Conservation (phyloP, 2,113 vertebrate genomes). For the Terrapene triunguis region DNA sequence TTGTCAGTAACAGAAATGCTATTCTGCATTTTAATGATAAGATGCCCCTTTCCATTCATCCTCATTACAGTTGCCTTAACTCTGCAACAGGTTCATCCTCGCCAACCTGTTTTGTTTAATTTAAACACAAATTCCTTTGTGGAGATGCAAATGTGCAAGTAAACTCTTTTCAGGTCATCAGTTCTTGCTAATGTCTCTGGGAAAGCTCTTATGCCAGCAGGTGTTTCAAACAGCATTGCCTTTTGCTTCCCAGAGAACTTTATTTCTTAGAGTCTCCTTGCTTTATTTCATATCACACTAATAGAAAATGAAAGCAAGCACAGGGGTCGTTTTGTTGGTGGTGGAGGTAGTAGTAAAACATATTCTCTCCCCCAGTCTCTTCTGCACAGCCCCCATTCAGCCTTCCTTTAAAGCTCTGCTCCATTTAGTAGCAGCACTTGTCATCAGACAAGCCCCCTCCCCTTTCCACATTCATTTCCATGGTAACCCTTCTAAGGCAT, state of each 20-base stretch:
- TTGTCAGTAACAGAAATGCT: neutral
- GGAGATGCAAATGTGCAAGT: neutral
- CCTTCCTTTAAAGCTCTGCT: slow-evolving; percentile 32
- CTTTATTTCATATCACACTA: neutral
- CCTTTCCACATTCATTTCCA: slow-evolving; percentile 90
- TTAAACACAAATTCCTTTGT: neutral
- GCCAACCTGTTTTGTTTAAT: neutral
- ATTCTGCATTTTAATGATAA: neutral
- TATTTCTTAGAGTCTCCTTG: neutral
- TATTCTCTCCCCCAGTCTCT: neutral
- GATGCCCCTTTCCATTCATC: neutral
- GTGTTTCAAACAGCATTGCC: accelerated
- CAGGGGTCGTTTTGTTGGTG: neutral
- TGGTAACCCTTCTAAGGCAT: slow-evolving; percentile 89
- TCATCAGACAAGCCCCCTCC: slow-evolving; percentile 60
- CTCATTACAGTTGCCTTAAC: neutral
- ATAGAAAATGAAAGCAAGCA: neutral
- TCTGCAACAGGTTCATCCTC: slow-evolving; percentile 12
- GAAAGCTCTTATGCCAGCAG: accelerated
- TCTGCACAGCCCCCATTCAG: neutral
- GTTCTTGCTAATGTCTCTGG: neutral
- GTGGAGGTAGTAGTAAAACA: neutral
- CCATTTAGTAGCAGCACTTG: slow-evolving; percentile 49
- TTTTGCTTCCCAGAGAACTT: neutral
- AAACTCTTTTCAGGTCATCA: slow-evolving; percentile 13